phyloP scores from a whole-genome alignment of 1,140 invertebrate species.

The Augochlora pura region DNA sequence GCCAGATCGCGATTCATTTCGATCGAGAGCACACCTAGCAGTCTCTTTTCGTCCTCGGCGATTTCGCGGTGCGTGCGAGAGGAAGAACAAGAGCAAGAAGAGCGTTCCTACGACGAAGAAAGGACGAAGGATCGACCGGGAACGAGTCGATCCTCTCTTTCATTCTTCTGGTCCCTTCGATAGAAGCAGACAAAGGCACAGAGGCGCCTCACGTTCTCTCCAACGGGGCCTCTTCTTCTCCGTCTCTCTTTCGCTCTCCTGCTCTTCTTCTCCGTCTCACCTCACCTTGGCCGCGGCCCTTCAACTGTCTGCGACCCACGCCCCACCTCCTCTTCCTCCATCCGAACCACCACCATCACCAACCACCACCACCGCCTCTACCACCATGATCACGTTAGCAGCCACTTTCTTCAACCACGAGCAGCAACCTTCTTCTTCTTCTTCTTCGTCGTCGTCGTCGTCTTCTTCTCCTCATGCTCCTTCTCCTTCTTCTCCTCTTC shows the following conservation, averaged over 20 bases:
- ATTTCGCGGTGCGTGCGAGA: slow-evolving; percentile 37
- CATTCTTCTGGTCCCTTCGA: slow-evolving; percentile 55
- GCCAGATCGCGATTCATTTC: neutral
- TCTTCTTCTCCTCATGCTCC: slow-evolving; percentile 42
- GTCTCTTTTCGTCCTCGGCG: slow-evolving; percentile 21
- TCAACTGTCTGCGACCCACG: slow-evolving; percentile 77
- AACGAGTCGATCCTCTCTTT: slow-evolving; percentile 40
- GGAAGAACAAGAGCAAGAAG: neutral
- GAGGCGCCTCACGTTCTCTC: slow-evolving; percentile 56
- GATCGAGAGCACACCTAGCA: slow-evolving; percentile 1
- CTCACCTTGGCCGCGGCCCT: slow-evolving; percentile 77
- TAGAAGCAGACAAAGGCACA: slow-evolving; percentile 65
- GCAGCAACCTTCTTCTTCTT: slow-evolving; percentile 54
- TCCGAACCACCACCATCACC: slow-evolving; percentile 56
- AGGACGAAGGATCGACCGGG: slow-evolving; percentile 29
- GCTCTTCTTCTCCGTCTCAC: slow-evolving; percentile 58
- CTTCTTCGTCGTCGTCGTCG: slow-evolving; percentile 29
- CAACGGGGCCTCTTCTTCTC: slow-evolving; percentile 43
- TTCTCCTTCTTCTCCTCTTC: slow-evolving; percentile 35
- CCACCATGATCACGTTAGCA: slow-evolving; percentile 35
- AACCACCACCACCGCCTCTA: slow-evolving; percentile 50
- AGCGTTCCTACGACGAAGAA: slow-evolving; percentile 16
- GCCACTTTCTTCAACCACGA: slow-evolving; percentile 51
- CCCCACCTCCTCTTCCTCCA: slow-evolving; percentile 63
- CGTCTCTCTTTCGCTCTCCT: slow-evolving; percentile 36